Percentiles rank a stretch among this genome's conserved stretches.
Evolutionary conservation across 2,888 invertebrate species (phyloP).

Genomic region (Rosalia funebris): DNA sequence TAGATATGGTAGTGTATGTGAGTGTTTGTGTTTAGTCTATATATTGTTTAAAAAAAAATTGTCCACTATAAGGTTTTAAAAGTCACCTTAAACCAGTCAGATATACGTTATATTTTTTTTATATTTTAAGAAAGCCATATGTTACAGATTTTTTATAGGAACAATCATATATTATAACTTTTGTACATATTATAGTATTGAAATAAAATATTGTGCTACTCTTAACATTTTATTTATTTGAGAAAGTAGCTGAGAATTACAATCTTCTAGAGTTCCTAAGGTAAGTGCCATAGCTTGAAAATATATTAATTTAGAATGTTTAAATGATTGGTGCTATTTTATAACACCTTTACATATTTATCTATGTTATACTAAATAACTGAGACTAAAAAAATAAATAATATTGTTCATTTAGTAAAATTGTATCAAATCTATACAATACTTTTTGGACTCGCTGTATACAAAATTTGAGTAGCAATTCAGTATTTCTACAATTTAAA

Average conservation of each 20-base stretch:
- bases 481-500: too few species aligned
- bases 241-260: too few species aligned
- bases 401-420: too few species aligned
- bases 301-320: not conserved
- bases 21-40: constrained; percentile 36
- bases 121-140: constrained; percentile 45
- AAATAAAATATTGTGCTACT: constrained; percentile 45
- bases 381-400: too few species aligned
- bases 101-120: constrained; percentile 35
- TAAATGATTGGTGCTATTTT: too few species aligned
- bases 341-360: too few species aligned
- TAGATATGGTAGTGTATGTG: constrained; percentile 29
- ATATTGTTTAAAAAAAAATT: constrained; percentile 33
- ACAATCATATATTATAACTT: constrained; percentile 46
- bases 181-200: constrained; percentile 46
- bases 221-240: constrained; percentile 24
- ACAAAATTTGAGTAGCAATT: too few species aligned
- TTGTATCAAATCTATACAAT: too few species aligned
- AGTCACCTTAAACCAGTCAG: constrained; percentile 34
- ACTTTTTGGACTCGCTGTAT: too few species aligned
- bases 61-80: constrained; percentile 28
- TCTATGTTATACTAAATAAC: too few species aligned
- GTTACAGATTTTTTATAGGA: constrained; percentile 47
- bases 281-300: not conserved
- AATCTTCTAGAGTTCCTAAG: not conserved